Evolutionary conservation across 2,888 invertebrate genomes (phyloP).

Genomic region (Aquatica leii): DNA sequence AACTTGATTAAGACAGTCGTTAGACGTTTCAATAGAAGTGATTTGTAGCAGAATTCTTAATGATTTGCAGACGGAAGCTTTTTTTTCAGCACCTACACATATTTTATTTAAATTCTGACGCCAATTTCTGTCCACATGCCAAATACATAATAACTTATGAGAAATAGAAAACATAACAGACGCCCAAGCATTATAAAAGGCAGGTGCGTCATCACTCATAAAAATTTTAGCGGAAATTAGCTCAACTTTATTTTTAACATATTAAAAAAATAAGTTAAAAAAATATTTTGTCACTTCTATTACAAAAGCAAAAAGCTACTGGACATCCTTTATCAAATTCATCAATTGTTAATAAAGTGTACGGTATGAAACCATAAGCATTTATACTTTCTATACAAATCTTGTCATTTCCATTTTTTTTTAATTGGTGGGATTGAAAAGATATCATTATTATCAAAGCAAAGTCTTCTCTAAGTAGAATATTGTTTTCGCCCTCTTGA

Average conservation of each 20-base stretch:
- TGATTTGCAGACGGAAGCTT: conserved; percentile 10
- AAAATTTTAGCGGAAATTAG: conserved; percentile 14
- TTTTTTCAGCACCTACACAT: background rate
- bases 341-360: background rate
- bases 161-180: background rate
- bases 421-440: no score
- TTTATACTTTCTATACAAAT: conserved; percentile 11
- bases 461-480: no score
- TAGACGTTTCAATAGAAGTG: background rate
- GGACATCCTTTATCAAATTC: conserved; percentile 10
- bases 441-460: no score
- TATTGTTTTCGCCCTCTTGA: no score
- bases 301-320: conserved; percentile 19
- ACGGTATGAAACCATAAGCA: conserved; percentile 11
- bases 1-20: background rate
- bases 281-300: conserved; percentile 10
- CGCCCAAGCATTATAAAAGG: conserved; percentile 10
- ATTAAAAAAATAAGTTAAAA: conserved; percentile 13
- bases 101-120: conserved; percentile 5
- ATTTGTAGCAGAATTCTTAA: conserved; percentile 2
- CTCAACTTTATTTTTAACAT: conserved; percentile 15
- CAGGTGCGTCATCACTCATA: conserved; percentile 20
- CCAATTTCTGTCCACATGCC: background rate
- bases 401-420: background rate
- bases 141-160: background rate